A percentile compares a stretch with the other conserved stretches of the same genome.
These are phyloP conservation scores for Onthophagus sagittarius DNA, from an alignment of 2,888 invertebrate genomes.

Conservation along the genomic window DNA sequence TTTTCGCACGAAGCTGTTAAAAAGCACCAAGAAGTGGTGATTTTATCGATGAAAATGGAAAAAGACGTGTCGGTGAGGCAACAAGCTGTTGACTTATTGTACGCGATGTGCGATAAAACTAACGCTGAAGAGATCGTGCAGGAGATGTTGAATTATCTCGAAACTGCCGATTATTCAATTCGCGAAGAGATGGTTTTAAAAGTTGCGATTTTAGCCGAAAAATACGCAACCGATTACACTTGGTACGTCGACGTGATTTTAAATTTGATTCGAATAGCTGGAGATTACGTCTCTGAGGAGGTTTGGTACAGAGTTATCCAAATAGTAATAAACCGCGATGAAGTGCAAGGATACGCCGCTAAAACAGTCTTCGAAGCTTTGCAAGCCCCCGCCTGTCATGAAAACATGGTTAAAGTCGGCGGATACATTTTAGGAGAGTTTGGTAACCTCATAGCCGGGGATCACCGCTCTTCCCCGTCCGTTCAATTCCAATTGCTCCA, in stretches of 20 bases:
- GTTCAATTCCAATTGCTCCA: slow-evolving; percentile 98
- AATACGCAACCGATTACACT: slow-evolving; percentile 98
- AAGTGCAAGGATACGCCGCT: slow-evolving; percentile 99
- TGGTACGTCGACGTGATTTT: slow-evolving; percentile 99
- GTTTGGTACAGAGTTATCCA: slow-evolving; percentile 99
- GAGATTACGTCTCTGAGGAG: slow-evolving; percentile 99
- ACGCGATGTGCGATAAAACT: slow-evolving; percentile 99
- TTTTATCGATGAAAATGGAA: slow-evolving; percentile 98
- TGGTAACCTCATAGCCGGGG: slow-evolving; percentile 98
- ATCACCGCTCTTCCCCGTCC: slow-evolving; percentile 92
- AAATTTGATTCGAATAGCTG: slow-evolving; percentile 98
- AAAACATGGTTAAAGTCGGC: slow-evolving; percentile 99
- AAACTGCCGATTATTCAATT: slow-evolving; percentile 99
- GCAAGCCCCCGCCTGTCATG: slow-evolving; percentile 98
- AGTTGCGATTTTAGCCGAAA: slow-evolving; percentile 98
- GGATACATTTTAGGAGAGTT: slow-evolving; percentile 99
- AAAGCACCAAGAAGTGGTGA: slow-evolving; percentile 99
- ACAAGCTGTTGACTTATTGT: slow-evolving; percentile 95
- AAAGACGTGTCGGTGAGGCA: slow-evolving; percentile 97
- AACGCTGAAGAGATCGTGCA: slow-evolving; percentile 99
- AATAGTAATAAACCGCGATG: slow-evolving; percentile 98
- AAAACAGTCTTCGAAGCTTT: slow-evolving; percentile 98
- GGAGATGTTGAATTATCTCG: slow-evolving; percentile 98
- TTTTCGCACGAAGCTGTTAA: slow-evolving; percentile 99
- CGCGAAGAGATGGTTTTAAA: slow-evolving; percentile 99